phyloP scores from a whole-genome alignment of 2,113 vertebrate genomes.

The Hipposideros armiger region DNA sequence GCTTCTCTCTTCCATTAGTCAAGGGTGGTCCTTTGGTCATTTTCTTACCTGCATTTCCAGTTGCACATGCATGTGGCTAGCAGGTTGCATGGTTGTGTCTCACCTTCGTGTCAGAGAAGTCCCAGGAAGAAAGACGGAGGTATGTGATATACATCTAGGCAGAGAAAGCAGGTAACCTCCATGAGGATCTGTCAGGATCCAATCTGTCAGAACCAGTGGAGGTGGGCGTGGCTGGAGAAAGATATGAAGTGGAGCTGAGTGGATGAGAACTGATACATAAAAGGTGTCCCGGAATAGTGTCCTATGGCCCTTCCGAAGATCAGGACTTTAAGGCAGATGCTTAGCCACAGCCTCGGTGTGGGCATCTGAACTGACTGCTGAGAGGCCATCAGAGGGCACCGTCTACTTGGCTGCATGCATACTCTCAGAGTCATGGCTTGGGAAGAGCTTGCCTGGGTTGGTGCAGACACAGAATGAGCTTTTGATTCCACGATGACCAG shows the following conservation, averaged over 20 bases:
- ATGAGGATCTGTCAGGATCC: neutral
- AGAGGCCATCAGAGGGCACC: neutral
- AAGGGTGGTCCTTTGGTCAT: neutral
- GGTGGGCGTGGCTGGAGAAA: neutral
- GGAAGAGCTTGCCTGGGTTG: neutral
- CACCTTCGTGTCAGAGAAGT: neutral
- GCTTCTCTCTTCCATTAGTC: neutral
- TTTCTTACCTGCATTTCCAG: neutral
- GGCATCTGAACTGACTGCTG: neutral
- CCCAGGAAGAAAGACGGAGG: neutral
- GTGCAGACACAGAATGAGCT: neutral
- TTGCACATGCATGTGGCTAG: neutral
- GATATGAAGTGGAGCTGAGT: neutral
- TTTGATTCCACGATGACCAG: conserved; percentile 40
- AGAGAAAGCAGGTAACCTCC: neutral
- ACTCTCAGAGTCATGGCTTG: neutral
- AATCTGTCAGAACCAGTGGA: neutral
- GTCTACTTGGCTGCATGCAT: neutral
- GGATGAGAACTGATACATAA: too few species aligned
- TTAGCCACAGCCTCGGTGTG: neutral
- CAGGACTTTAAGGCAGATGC: neutral
- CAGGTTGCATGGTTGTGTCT: neutral
- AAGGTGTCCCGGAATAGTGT: neutral
- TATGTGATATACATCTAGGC: neutral
- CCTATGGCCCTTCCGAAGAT: neutral